Conservation (phyloP, 2,888 invertebrate genomes). For the Synanthedon myopaeformis region DNA sequence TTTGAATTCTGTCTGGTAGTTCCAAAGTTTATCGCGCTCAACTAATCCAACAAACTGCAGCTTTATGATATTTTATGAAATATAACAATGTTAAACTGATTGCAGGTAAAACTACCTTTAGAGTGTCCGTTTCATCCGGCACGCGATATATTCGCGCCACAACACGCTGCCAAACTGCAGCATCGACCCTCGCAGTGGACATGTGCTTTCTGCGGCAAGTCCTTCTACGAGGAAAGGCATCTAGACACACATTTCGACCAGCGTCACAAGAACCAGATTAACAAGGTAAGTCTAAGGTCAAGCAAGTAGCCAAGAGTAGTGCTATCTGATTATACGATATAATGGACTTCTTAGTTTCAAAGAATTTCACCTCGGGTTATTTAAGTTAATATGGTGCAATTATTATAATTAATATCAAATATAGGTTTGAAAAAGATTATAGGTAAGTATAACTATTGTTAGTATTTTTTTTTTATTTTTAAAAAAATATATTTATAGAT, state of each 20-base stretch:
- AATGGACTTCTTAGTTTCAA: too few species aligned
- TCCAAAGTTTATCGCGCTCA: neutral
- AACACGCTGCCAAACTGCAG: slow-evolving; percentile 86
- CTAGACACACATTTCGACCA: slow-evolving; percentile 91
- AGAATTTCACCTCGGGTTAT: too few species aligned
- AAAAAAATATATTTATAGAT: too few species aligned
- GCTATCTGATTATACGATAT: too few species aligned
- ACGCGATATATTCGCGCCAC: slow-evolving; percentile 88
- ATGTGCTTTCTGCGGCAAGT: slow-evolving; percentile 91
- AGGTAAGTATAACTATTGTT: too few species aligned
- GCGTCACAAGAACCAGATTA: slow-evolving; percentile 86
- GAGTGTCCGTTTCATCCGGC: slow-evolving; percentile 92
- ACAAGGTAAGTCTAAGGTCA: slow-evolving; percentile 70
- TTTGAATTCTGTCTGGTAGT: too few species aligned
- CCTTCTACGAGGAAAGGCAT: slow-evolving; percentile 89
- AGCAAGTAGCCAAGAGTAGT: too few species aligned
- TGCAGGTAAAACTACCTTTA: slow-evolving; percentile 80
- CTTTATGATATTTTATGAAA: neutral
- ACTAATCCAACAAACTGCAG: neutral
- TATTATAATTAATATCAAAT: too few species aligned
- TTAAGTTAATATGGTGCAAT: too few species aligned
- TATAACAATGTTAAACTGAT: neutral
- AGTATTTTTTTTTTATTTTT: too few species aligned
- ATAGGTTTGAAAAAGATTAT: too few species aligned
- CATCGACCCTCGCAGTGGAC: slow-evolving; percentile 91